Base-by-base conservation (phyloP, 2,113 vertebrate genomes). In the Lepisosteus oculatus region DNA sequence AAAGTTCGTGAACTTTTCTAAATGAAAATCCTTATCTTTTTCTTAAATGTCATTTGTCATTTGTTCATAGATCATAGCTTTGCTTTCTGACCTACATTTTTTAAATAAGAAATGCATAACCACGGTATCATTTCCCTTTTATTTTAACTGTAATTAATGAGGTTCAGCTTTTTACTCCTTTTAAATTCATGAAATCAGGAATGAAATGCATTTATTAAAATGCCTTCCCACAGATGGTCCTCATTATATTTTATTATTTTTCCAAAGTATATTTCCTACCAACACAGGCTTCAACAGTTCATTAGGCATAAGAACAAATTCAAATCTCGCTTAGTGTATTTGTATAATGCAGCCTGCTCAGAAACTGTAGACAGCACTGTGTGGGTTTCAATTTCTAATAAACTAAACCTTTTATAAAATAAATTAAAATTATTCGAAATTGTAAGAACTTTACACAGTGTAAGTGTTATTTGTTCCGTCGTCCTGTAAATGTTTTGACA, bases 161-260 rank as follows among this genome's bases (percentile, higher is more conserved):
- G 12, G 44, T 47, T 47, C 12, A 8, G 14, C 17, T 55, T 41
- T 51, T 15, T n/a, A 41, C 56, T 62, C 14, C 51, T 4, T 73
- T 62, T 59, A 54, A 73, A 47, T 41, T 17, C 3, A 63, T 63
- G 43, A 68, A 73, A 29, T 15, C 14, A 62, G 56, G 29, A 63
- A 55, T 72, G 65, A 72, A 67, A 72, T 43, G n/a, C 61, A 67
- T 67, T 66, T 61, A 61, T 67, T 72, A 72, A 67, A 61, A 44
- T 43, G 55, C n/a, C 55, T 67, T 44, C 47, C 29, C 55, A 41
- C 43, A 72, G 63, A 72, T 73, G 66, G 57, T 57, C 44, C 61
- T 67, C 59, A 61, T 68, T 73, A 68, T 12, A 13, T 63, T 73
- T 62, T 70, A 61, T 45, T 61, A 29, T 54, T 68, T 73, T 68